Conservation (phyloP, 2,113 vertebrate genomes). For the Murina feae region DNA sequence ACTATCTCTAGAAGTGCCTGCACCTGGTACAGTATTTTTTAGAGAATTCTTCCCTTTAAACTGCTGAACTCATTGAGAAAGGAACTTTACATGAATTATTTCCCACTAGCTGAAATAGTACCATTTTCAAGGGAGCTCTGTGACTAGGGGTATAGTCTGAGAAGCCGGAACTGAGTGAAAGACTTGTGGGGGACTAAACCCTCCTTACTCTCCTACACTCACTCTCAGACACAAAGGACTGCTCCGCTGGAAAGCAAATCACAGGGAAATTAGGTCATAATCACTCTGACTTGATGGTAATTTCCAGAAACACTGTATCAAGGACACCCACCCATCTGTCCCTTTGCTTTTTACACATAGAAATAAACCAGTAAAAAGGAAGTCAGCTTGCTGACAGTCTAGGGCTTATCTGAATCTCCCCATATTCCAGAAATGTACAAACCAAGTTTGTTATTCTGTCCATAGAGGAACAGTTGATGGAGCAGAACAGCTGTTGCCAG, state of each 20-base stretch:
- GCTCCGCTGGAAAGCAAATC: background rate
- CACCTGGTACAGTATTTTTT: background rate
- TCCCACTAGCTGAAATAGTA: background rate
- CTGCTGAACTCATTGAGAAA: background rate
- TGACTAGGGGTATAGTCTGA: background rate
- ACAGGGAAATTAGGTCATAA: background rate
- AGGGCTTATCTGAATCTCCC: conserved; percentile 18
- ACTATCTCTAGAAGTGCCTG: background rate
- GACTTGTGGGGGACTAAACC: background rate
- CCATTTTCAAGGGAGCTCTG: background rate
- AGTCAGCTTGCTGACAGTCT: conserved; percentile 8
- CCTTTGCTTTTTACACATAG: conserved; percentile 1
- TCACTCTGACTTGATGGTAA: background rate
- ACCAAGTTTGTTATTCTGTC: background rate
- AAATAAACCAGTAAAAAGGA: background rate
- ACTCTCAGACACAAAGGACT: background rate
- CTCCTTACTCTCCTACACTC: background rate
- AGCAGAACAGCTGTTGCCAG: background rate
- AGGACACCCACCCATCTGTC: background rate
- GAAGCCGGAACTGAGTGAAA: background rate
- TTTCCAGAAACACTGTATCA: conserved; percentile 6
- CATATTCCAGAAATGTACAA: background rate
- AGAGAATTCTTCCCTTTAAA: background rate
- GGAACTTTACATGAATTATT: background rate
- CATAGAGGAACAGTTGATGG: background rate